Conservation (phyloP, 1,140 invertebrate genomes). For the Drosophila melanogaster region Release_6_plus_ISO1_MT NT_033779.5:2308001-2308500, state of each 20-base stretch:
- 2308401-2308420: conserved; percentile 88
- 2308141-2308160: conserved; percentile 60
- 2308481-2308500: conserved; percentile 90
- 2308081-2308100: neutral
- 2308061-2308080: too few relatives aligned
- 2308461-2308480: conserved; percentile 89
- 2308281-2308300: neutral
- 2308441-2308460: conserved; percentile 87
- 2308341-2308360: conserved; percentile 93
- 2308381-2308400: conserved; percentile 86
- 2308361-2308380: conserved; percentile 89
- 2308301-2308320: conserved; percentile 52
- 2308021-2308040: conserved; percentile 36
- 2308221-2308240: conserved; percentile 43
- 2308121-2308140: neutral
- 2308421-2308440: conserved; percentile 86
- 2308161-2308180: conserved; percentile 59
- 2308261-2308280: neutral
- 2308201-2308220: conserved; percentile 20
- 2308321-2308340: conserved; percentile 87
- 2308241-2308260: conserved; percentile 54
- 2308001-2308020: neutral
- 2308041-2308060: conserved; percentile 23
- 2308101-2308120: neutral
- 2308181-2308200: conserved; percentile 42